These are phyloP conservation scores for Actinopyga echinites DNA, from an alignment of 53 echinoderm and acorn worm genomes.

Conservation along the genomic window DNA sequence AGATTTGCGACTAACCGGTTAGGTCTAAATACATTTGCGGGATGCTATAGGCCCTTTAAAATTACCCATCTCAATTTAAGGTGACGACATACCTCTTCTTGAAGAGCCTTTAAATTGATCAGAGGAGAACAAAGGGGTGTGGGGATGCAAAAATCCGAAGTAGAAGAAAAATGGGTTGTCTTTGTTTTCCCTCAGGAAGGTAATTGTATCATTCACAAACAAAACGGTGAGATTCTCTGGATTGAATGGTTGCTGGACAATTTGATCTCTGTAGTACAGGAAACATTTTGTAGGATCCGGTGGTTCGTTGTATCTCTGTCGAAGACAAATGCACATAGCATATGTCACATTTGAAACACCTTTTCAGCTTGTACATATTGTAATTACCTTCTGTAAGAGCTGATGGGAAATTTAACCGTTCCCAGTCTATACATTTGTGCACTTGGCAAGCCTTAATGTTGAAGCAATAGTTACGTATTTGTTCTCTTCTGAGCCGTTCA, in stretches of 20 bases:
- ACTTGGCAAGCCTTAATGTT: no score
- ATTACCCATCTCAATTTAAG: no score
- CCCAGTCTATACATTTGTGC: no score
- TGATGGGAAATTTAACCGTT: no score
- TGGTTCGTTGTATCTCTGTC: conserved; percentile 10
- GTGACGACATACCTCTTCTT: conserved; percentile 58
- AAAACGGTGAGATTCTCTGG: conserved; percentile 74
- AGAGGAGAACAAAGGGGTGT: conserved; percentile 65
- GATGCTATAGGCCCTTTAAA: no score
- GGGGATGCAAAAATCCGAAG: conserved; percentile 72
- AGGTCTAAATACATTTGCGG: no score
- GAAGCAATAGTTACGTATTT: no score
- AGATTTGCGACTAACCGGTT: no score
- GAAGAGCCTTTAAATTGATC: conserved; percentile 70
- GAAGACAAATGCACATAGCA: background rate
- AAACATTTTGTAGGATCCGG: conserved; percentile 60
- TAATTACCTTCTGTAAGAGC: no score
- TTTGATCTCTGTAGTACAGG: conserved; percentile 69
- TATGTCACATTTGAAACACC: background rate
- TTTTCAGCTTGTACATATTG: no score
- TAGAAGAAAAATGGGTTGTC: conserved; percentile 85
- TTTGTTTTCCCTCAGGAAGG: conserved; percentile 67
- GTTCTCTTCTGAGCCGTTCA: no score
- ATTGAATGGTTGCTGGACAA: conserved; percentile 75
- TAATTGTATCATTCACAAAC: conserved; percentile 66